A percentile compares a stretch with the other conserved stretches of the same genome.
phyloP scores from a whole-genome alignment of 2,888 invertebrate species.

The Gasteruption jaculator region DNA sequence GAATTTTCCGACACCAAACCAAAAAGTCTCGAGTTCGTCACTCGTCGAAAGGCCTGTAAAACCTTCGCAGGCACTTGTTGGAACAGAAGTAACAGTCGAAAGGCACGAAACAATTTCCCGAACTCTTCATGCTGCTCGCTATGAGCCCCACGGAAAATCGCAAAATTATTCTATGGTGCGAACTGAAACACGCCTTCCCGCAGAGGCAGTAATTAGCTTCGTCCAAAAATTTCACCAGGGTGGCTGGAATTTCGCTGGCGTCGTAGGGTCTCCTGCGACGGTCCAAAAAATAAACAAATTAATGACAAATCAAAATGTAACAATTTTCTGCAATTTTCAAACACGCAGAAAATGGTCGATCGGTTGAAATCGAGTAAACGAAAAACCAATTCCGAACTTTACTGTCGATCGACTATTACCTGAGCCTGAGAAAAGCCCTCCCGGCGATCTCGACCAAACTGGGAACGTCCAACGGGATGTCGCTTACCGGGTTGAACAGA shows the following conservation, averaged over 20 bases:
- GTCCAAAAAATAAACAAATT: constrained; percentile 20
- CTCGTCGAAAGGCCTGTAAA: too few species aligned
- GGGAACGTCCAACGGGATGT: constrained; percentile 48
- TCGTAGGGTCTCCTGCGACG: constrained; percentile 57
- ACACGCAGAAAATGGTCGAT: constrained; percentile 1
- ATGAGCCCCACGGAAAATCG: constrained; percentile 27
- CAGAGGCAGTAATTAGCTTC: constrained; percentile 63
- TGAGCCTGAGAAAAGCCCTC: constrained; percentile 55
- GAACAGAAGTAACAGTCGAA: constrained; percentile 65
- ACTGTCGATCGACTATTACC: too few species aligned
- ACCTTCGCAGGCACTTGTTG: constrained; percentile 49
- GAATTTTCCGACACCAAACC: too few species aligned
- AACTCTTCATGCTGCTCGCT: constrained; percentile 28
- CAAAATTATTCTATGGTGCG: constrained; percentile 25
- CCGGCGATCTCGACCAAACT: constrained; percentile 58
- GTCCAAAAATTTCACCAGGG: constrained; percentile 60
- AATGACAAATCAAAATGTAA: constrained; percentile 4
- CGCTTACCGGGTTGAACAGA: constrained; percentile 28
- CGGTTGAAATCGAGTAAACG: neutral
- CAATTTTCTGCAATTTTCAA: constrained; percentile 6
- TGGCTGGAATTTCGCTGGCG: constrained; percentile 58
- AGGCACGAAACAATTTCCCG: constrained; percentile 49
- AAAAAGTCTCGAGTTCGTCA: too few species aligned
- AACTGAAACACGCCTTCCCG: constrained; percentile 53
- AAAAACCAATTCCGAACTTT: constrained; percentile 30